phyloP scores from a whole-genome alignment of 2,888 invertebrate species.

The Pyrrhia umbra region DNA sequence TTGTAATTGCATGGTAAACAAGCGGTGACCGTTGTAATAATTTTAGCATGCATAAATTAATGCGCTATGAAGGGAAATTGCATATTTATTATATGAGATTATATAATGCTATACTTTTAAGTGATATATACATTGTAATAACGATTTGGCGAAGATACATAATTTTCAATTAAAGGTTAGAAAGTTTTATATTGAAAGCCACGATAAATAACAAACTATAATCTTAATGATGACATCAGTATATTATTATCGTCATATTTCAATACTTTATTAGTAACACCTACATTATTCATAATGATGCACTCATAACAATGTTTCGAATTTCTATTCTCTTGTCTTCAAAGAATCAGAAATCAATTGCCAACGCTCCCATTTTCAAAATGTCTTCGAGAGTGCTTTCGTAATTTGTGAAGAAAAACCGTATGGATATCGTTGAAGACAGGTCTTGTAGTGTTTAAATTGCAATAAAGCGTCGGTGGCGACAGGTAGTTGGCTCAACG shows the following conservation, averaged over 20 bases:
- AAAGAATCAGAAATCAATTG: neutral
- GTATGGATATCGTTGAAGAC: neutral
- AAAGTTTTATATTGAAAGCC: too few species aligned
- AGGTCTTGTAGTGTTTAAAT: conserved; percentile 24
- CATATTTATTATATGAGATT: conserved; percentile 55
- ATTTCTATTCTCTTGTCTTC: neutral
- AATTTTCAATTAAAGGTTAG: too few species aligned
- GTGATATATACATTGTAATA: too few species aligned
- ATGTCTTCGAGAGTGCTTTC: too few species aligned
- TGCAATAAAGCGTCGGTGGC: conserved; percentile 30
- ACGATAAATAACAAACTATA: too few species aligned
- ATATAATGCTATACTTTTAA: too few species aligned
- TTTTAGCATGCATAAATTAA: conserved; percentile 43
- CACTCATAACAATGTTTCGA: neutral
- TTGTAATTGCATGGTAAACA: conserved; percentile 53
- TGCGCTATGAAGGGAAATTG: conserved; percentile 35
- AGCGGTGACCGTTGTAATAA: conserved; percentile 42
- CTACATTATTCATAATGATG: neutral
- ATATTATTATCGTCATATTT: too few species aligned
- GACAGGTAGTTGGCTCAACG: conserved; percentile 45
- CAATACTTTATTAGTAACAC: too few species aligned
- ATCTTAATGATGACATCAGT: too few species aligned
- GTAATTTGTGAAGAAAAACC: conserved; percentile 12
- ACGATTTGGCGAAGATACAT: too few species aligned
- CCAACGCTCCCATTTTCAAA: too few species aligned